A percentile compares a stretch with the other conserved stretches of the same genome.
These are phyloP conservation scores for Gallinago undulata DNA, from an alignment of 2,113 vertebrate genomes.

Conservation along the genomic window DNA sequence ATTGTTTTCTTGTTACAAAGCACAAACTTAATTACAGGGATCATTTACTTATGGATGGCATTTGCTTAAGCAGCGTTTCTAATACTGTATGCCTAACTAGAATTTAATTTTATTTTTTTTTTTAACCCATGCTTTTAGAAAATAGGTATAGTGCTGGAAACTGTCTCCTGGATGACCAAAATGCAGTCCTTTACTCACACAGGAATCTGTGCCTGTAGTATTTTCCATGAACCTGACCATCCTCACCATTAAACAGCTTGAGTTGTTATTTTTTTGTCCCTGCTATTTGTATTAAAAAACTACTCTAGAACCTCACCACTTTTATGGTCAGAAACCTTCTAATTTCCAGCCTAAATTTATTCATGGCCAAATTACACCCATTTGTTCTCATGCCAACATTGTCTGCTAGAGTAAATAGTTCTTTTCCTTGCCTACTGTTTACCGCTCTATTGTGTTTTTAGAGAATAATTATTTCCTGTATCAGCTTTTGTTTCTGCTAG, in stretches of 20 bases:
- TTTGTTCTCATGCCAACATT: constrained; percentile 35
- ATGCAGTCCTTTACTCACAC: background rate
- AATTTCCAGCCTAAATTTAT: constrained; percentile 25
- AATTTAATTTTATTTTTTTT: background rate
- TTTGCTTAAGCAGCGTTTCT: background rate
- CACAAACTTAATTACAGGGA: background rate
- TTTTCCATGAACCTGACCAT: background rate
- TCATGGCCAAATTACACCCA: constrained; percentile 1
- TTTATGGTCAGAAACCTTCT: background rate
- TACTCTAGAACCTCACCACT: background rate
- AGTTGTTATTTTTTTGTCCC: background rate
- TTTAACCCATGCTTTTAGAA: background rate
- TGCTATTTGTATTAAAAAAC: background rate
- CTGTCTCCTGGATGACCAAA: background rate
- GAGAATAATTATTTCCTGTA: constrained; percentile 60
- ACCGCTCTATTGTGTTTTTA: constrained; percentile 45
- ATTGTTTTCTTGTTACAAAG: background rate
- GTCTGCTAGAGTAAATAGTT: constrained; percentile 36
- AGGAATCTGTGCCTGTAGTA: background rate
- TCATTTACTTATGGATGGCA: background rate
- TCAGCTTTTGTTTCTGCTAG: constrained; percentile 50
- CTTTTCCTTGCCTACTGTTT: constrained; percentile 52
- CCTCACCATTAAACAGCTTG: background rate
- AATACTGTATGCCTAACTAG: background rate
- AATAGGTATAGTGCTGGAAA: background rate